Evolutionary conservation across 2,797 vertebrate genomes (phyloP).

Genomic region (Tauraco hartlaubi): DNA sequence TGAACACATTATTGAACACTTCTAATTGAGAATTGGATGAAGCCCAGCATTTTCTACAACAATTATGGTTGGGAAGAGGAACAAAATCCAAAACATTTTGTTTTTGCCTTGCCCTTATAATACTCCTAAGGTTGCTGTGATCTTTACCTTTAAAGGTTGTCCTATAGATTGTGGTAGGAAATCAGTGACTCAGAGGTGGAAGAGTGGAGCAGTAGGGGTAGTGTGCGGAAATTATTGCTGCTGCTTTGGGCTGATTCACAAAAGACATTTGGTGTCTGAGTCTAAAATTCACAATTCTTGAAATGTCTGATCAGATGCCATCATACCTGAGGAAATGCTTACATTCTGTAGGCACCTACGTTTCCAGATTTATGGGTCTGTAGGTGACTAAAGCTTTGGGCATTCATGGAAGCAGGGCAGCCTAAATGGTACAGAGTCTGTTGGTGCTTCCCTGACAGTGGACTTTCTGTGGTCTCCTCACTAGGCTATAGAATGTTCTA

Average conservation of each 20-base stretch:
- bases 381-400: neutral
- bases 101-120: neutral
- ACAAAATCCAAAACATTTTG: neutral
- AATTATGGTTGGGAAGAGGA: neutral
- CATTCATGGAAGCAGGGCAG: neutral
- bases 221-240: neutral
- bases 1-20: neutral
- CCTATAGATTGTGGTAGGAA: neutral
- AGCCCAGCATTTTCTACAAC: neutral
- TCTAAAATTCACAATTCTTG: neutral
- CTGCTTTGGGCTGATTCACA: neutral
- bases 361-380: neutral
- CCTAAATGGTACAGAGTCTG: neutral
- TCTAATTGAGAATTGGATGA: neutral
- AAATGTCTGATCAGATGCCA: neutral
- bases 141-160: neutral
- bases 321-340: neutral
- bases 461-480: neutral
- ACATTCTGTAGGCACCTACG: neutral
- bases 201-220: neutral
- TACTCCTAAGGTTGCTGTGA: neutral
- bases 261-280: neutral
- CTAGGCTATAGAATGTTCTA: neutral
- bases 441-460: neutral
- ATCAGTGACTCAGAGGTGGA: neutral